phyloP scores from a whole-genome alignment of 1,140 invertebrate genomes.

The Druon quercuslanigerum region DNA sequence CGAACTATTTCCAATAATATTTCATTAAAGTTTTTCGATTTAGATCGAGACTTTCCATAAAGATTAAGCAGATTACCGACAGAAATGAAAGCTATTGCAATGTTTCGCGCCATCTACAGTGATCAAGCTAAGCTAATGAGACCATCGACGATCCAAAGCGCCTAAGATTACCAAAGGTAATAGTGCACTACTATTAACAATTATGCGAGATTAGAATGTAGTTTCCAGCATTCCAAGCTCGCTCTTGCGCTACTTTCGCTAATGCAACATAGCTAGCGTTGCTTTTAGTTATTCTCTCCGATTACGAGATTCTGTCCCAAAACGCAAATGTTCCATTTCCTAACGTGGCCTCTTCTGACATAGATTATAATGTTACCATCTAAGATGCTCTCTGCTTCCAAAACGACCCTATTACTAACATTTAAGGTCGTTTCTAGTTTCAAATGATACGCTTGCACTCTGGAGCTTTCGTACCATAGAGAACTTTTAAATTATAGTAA shows the following conservation, averaged over 20 bases:
- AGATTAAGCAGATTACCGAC: not conserved
- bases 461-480: not conserved
- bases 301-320: slow-evolving; percentile 29
- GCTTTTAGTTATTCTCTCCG: slow-evolving; percentile 30
- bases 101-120: slow-evolving; percentile 1
- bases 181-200: slow-evolving; percentile 27
- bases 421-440: slow-evolving; percentile 19
- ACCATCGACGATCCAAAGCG: slow-evolving; percentile 22
- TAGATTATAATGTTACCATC: slow-evolving; percentile 30
- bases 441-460: slow-evolving; percentile 11
- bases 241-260: slow-evolving; percentile 21
- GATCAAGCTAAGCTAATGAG: slow-evolving; percentile 17
- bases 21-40: no score
- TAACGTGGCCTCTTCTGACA: slow-evolving; percentile 21
- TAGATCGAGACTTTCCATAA: not conserved
- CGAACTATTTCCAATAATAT: no score
- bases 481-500: not conserved
- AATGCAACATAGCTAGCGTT: slow-evolving; percentile 22
- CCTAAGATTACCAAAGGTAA: slow-evolving; percentile 29
- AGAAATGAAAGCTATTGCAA: not conserved
- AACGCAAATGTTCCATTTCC: slow-evolving; percentile 29
- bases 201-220: slow-evolving; percentile 28
- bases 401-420: slow-evolving; percentile 30
- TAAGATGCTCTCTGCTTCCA: slow-evolving; percentile 26
- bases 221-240: slow-evolving; percentile 22